These are phyloP conservation scores for Rhopilema esculentum DNA, from an alignment of 30 jellyfish, hydroid and myxozoan genomes.

Conservation along the genomic window DNA sequence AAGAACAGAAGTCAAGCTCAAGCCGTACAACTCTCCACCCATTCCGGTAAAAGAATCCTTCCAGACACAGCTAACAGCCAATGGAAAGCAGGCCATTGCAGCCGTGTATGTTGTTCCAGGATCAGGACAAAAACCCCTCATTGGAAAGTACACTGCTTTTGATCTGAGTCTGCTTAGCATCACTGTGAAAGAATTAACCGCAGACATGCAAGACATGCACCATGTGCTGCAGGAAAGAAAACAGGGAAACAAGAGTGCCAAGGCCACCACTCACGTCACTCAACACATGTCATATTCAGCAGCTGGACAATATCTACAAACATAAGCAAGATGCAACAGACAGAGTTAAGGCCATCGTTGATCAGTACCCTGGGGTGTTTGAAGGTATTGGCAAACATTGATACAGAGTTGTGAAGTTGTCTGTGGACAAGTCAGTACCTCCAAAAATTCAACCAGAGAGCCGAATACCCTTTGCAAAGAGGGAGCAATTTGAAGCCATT, in stretches of 20 bases:
- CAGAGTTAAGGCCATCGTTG: too few relatives aligned
- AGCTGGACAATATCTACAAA: conserved; percentile 16
- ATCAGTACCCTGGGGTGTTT: conserved; percentile 49
- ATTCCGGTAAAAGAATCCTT: conserved; percentile 41
- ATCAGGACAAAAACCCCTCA: conserved; percentile 20
- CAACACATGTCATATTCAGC: conserved; percentile 22
- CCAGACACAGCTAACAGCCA: conserved; percentile 60
- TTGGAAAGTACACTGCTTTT: conserved; percentile 49
- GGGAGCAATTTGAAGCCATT: conserved; percentile 27
- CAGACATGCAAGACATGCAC: conserved; percentile 18
- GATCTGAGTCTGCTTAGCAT: conserved; percentile 18
- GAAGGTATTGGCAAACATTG: conserved; percentile 54
- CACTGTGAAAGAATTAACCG: conserved; percentile 28
- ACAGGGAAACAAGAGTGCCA: conserved; percentile 18
- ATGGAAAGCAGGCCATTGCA: conserved; percentile 32
- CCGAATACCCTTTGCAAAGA: conserved; percentile 47
- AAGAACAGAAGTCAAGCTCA: too few relatives aligned
- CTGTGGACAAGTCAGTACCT: conserved; percentile 43
- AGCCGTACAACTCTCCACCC: conserved; percentile 38
- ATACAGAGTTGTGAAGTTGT: conserved; percentile 29
- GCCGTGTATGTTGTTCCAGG: conserved; percentile 16
- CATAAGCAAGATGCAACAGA: not conserved
- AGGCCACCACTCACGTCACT: conserved; percentile 19
- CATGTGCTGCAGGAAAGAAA: conserved; percentile 14
- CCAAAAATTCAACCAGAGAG: conserved; percentile 62